Evolutionary conservation across 2,797 vertebrate genomes (phyloP).

Genomic region (Ispidina picta): DNA sequence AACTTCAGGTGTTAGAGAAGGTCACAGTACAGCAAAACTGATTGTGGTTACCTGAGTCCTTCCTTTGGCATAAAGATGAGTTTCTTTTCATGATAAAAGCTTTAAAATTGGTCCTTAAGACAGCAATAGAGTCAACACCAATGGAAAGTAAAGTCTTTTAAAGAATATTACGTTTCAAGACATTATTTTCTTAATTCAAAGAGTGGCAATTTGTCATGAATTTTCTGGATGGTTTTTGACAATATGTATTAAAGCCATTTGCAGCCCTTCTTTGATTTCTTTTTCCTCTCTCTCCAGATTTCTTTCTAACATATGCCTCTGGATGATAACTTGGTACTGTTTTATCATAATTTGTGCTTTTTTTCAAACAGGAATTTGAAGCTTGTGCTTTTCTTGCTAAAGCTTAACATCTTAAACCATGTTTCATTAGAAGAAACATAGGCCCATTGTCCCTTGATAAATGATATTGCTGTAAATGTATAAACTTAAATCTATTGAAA

Average conservation of each 20-base stretch:
- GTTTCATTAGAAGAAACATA: neutral
- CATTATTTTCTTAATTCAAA: neutral
- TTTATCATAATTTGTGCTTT: neutral
- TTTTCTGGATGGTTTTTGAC: neutral
- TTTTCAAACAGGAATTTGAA: neutral
- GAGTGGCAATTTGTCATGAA: neutral
- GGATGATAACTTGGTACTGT: neutral
- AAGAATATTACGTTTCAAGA: neutral
- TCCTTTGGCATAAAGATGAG: neutral
- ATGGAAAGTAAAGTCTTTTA: neutral
- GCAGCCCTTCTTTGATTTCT: neutral
- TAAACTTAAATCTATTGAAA: neutral
- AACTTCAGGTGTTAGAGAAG: neutral
- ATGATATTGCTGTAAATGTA: neutral
- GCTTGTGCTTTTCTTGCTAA: neutral
- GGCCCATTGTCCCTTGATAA: neutral
- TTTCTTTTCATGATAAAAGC: neutral
- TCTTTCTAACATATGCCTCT: neutral
- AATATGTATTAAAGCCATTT: neutral
- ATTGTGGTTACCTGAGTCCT: neutral
- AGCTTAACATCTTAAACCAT: neutral
- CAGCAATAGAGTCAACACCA: neutral
- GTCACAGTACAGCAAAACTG: neutral
- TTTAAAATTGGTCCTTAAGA: neutral
- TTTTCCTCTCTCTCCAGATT: neutral